Evolutionary conservation across 2,797 vertebrate species (phyloP), one percentile per base, ranked within the genome.

Genomic region (Gymnopithys bicolor): DNA sequence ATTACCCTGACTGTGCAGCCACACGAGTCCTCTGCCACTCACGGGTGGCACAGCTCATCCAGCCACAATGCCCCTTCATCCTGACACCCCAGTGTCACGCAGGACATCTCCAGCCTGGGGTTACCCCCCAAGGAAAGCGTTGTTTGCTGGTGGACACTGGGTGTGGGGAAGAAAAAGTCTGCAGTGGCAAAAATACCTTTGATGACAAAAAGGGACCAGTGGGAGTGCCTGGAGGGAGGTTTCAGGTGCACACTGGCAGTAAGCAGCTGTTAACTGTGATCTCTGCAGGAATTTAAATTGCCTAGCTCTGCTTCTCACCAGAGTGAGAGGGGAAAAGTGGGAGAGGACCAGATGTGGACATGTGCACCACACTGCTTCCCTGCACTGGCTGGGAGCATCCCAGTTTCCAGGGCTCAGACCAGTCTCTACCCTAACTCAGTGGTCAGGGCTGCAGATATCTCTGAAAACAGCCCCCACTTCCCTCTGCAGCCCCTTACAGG

Each of bases 331-430:
- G 43, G 41, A 22, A 25, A 32, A 13, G 22, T 15, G 56, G 32
- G 59, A 56, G 23, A 15, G 45, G 16, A 12, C 32, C 88, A 68
- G 66, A 11, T 10, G 21, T 8, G 39, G 56, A 11, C 19, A 19
- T 0, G 2, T 2, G 6, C 27, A 30, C 25, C 0, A 0, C 1
- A 0, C n/a, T 22, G 53, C 18, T 41, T 18, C 51, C n/a, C 64
- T 23, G 43, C 28, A 9, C 4, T 6, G 9, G 3, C 28, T 5
- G 6, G 68, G 69, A 70, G 2, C 53, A 27, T 24, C 63, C 51
- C 59, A 2, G 30, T 39, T 10, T 4, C 13, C 24, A 4, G 37
- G 55, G 52, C 39, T 56, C 0, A 0, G 86, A 67, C 13, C 59
- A 45, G 58, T 3, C 13, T 0, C 0, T 48, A 27, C 24, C 77